A percentile compares a stretch with the other conserved stretches of the same genome.
Evolutionary conservation across 2,888 invertebrate species (phyloP).

Genomic region (Octonoba sinensis): DNA sequence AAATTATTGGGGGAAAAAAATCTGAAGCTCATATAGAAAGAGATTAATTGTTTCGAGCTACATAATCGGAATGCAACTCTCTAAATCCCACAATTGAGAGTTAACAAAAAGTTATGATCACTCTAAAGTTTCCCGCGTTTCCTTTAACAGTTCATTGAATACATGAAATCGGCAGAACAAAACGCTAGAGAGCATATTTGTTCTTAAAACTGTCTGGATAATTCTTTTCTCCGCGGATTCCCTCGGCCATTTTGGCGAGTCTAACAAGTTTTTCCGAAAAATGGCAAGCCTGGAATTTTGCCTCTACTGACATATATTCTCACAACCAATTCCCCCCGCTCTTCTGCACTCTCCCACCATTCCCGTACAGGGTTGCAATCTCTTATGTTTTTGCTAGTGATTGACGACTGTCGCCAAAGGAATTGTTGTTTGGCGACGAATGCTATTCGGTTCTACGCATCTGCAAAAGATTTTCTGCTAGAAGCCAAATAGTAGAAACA

Average conservation of each 20-base stretch:
- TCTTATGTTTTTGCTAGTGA: not conserved
- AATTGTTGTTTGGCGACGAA: slow-evolving; percentile 9
- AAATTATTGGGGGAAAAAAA: no score
- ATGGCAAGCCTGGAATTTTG: slow-evolving; percentile 53
- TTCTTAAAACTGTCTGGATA: no score
- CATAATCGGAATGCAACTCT: no score
- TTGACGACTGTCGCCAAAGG: slow-evolving; percentile 1
- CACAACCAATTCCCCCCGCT: slow-evolving; percentile 9
- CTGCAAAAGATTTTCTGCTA: not conserved
- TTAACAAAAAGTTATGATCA: no score
- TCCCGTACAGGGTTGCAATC: slow-evolving; percentile 30
- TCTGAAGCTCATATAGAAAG: no score
- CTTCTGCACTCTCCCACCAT: not conserved
- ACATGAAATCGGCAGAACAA: no score
- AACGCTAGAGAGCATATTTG: no score
- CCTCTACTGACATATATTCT: slow-evolving; percentile 63
- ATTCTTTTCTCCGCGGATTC: not conserved
- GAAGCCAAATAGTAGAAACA: no score
- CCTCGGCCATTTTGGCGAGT: slow-evolving; percentile 38
- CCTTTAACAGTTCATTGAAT: no score
- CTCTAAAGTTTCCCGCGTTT: no score
- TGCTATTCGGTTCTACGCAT: not conserved
- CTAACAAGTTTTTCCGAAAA: slow-evolving; percentile 57
- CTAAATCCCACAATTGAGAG: no score
- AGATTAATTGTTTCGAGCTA: no score